Base-by-base conservation (phyloP, 2,888 invertebrate genomes). In the Tachina fera region DNA sequence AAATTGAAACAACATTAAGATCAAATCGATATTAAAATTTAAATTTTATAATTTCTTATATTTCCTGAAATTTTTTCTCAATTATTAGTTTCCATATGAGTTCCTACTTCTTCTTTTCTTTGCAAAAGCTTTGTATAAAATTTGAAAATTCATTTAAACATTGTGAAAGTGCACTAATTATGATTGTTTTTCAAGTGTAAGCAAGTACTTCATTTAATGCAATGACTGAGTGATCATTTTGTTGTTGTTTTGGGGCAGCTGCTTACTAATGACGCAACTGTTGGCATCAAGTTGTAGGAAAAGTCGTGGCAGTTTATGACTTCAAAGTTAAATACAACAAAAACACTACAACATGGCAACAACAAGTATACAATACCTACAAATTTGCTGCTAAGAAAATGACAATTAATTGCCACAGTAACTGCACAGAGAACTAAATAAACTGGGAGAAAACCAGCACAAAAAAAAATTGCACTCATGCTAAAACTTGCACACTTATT, bases 351-450 rank as follows among this genome's bases (percentile, higher is more conserved):
- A 41, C n/a, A 39, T 43, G 47, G 53, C 53, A 65, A 53, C 53
- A 56, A 65, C 22, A 63, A 56, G 58, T 60, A 74, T n/a, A 8
- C 8, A n/a, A 31, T 6, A 31, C 31, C 31, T 43, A 14, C 13
- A 31, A 31, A 31, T 6, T 31, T 31, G 31, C 43, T 19, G 56
- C 71, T 19, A 58, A 71, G 70, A 45, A 83, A 63, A 78, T 74
- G 70, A 78, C 82, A 85, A 85, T 85, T 82, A 82, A 85, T 85
- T 85, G 85, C 82, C 85, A 82, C 85, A 85, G 85, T 71, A 85
- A 82, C 85, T 71, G 77, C 58, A 71, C 47, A 19, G 49, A 75
- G n/a, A 39, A 41, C 39, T 9, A 70, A 58, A 47, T 41, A 56
- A 53, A 39, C 14, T 49, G 63, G 9, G 47, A n/a, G 41, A 68